Evolutionary conservation across 2,113 vertebrate species (phyloP).

Genomic region (Macrotis lagotis): DNA sequence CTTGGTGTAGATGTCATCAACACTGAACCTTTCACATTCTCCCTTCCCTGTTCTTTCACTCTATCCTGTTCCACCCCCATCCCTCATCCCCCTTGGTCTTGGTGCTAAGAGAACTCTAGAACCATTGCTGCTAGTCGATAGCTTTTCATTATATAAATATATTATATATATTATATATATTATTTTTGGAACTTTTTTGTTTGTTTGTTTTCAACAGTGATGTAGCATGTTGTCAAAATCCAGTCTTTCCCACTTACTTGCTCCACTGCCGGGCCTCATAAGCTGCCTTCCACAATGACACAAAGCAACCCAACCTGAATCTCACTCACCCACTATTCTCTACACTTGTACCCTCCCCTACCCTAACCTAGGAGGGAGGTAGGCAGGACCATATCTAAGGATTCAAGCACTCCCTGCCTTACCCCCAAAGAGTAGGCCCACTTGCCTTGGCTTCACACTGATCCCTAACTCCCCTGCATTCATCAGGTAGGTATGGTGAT

Average conservation of each 20-base stretch:
- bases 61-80: constrained; percentile 45
- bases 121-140: constrained; percentile 87
- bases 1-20: constrained; percentile 83
- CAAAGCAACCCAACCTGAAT: constrained; percentile 78
- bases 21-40: constrained; percentile 85
- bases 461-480: not conserved
- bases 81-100: constrained; percentile 81
- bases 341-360: not conserved
- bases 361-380: constrained; percentile 13
- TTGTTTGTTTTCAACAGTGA: constrained; percentile 84
- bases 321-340: not conserved
- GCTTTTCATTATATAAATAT: constrained; percentile 88
- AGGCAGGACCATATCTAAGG: constrained; percentile 19
- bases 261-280: constrained; percentile 84
- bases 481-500: not conserved
- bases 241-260: constrained; percentile 74
- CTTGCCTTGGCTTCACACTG: not conserved
- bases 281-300: constrained; percentile 84
- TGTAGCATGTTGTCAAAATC: constrained; percentile 85
- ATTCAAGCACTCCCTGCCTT: not conserved
- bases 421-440: not conserved
- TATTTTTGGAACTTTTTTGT: constrained; percentile 85
- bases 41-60: constrained; percentile 75
- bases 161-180: constrained; percentile 83
- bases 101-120: constrained; percentile 90